Evolutionary conservation across 2,797 vertebrate species (phyloP).

Genomic region (Miichthys miiuy): DNA sequence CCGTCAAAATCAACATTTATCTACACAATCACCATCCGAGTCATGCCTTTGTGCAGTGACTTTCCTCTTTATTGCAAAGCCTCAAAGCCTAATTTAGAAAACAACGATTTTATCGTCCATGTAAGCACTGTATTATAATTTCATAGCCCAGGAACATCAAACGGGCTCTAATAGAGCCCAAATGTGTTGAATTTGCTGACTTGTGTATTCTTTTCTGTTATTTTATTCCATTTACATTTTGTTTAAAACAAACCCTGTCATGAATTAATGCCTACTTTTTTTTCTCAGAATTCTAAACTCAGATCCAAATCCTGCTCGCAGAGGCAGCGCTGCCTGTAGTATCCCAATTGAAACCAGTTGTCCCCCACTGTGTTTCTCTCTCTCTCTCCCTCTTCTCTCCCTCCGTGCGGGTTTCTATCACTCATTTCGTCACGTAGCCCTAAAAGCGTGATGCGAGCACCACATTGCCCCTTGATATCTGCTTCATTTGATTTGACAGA

Average conservation of each 20-base stretch:
- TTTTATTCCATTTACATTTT: conserved; percentile 60
- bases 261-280: conserved; percentile 62
- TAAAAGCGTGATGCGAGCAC: conserved; percentile 55
- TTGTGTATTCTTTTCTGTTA: conserved; percentile 56
- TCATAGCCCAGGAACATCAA: conserved; percentile 77
- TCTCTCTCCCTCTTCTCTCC: conserved; percentile 44
- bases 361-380: conserved; percentile 49
- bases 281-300: conserved; percentile 42
- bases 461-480: conserved; percentile 68
- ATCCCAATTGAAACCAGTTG: conserved; percentile 77
- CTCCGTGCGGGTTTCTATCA: conserved; percentile 67
- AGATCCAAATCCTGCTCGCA: conserved; percentile 36
- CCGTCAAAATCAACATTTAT: conserved; percentile 64
- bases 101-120: conserved; percentile 73
- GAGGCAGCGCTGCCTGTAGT: conserved; percentile 31
- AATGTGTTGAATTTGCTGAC: conserved; percentile 77
- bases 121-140: conserved; percentile 77
- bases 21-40: conserved; percentile 52
- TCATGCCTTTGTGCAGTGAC: conserved; percentile 53
- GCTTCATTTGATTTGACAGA: conserved; percentile 71
- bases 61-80: conserved; percentile 69
- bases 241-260: conserved; percentile 68
- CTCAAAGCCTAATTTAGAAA: conserved; percentile 76
- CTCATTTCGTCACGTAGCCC: conserved; percentile 68
- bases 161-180: conserved; percentile 68